Conservation (phyloP, 2,113 vertebrate genomes). For the Sylvia atricapilla region DNA sequence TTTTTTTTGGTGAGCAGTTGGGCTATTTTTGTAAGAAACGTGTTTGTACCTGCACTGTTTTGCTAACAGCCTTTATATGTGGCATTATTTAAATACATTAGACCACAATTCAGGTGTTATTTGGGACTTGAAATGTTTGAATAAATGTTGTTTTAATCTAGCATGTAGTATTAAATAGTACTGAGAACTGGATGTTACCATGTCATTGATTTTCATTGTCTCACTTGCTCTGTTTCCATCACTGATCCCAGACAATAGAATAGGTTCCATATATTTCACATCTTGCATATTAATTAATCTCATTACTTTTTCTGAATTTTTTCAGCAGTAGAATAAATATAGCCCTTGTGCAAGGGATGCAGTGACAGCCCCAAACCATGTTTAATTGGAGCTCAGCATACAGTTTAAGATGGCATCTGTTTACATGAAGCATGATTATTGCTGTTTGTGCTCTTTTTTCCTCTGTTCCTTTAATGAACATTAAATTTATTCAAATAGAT, state of each 20-base stretch:
- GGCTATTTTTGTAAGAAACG: not conserved
- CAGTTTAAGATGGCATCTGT: not conserved
- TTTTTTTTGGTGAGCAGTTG: not conserved
- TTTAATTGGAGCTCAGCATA: not conserved
- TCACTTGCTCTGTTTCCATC: not conserved
- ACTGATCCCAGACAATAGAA: not conserved
- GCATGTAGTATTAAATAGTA: not conserved
- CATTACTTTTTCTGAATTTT: not conserved
- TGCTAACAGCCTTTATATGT: not conserved
- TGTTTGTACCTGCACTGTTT: not conserved
- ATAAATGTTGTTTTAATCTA: not conserved
- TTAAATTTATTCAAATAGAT: not conserved
- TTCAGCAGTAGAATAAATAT: not conserved
- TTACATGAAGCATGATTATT: not conserved
- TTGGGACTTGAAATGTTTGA: not conserved
- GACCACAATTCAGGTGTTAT: not conserved
- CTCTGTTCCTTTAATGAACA: not conserved
- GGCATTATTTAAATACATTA: not conserved
- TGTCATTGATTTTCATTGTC: not conserved
- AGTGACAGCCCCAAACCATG: not conserved
- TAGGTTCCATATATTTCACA: not conserved
- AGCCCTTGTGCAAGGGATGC: not conserved
- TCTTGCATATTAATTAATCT: not conserved
- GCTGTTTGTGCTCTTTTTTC: not conserved
- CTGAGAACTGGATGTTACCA: not conserved